These are phyloP conservation scores for Lasioglossum pauxillum DNA, from an alignment of 2,888 invertebrate genomes.

Conservation along the genomic window DNA sequence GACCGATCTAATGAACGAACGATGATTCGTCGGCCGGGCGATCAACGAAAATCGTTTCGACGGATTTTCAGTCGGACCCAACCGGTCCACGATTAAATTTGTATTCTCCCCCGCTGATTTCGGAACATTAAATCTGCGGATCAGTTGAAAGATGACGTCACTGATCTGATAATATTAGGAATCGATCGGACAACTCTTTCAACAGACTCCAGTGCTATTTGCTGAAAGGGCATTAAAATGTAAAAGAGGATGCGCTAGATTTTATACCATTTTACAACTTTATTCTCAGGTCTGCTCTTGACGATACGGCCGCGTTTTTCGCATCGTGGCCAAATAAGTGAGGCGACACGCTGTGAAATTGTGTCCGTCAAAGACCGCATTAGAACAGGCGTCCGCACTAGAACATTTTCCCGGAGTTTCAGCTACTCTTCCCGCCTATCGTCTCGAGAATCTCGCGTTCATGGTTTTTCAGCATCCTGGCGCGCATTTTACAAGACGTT, in stretches of 20 bases:
- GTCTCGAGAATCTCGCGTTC: not conserved
- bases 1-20: conserved; percentile 71
- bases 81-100: conserved; percentile 38
- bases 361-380: not conserved
- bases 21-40: conserved; percentile 63
- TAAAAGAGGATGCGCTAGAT: not conserved
- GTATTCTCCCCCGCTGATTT: conserved; percentile 10
- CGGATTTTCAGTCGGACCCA: conserved; percentile 50
- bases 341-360: conserved; percentile 1
- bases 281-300: not conserved
- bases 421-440: not conserved
- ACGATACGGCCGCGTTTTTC: not conserved
- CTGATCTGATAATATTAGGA: not conserved
- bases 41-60: conserved; percentile 49
- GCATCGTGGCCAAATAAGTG: not conserved
- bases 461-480: conserved; percentile 2
- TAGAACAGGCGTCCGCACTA: not conserved
- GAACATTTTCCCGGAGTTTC: not conserved
- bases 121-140: not conserved
- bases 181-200: no score
- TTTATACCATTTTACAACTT: not conserved
- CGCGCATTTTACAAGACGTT: not conserved
- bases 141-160: not conserved
- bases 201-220: not conserved
- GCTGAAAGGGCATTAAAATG: not conserved